Evolutionary conservation across 2,113 vertebrate genomes (phyloP).

Genomic region (Engraulis encrasicolus): DNA sequence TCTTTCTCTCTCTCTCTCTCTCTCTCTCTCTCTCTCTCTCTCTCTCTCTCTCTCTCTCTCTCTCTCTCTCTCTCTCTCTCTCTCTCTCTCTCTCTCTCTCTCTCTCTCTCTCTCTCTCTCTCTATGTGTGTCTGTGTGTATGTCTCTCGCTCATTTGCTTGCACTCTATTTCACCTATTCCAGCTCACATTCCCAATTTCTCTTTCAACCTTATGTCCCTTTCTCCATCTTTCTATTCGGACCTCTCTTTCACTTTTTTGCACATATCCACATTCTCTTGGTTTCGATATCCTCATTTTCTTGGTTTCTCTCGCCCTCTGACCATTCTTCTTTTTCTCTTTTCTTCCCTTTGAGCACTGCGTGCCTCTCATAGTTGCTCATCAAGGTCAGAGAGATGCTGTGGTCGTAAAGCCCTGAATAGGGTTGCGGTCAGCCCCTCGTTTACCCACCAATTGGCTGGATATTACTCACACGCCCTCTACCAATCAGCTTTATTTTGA

Average conservation of each 20-base stretch:
- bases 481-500: constrained; percentile 67
- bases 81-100: no score
- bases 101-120: not conserved
- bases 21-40: not conserved
- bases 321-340: not conserved
- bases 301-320: no score
- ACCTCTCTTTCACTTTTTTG: no score
- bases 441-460: constrained; percentile 54
- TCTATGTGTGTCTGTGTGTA: not conserved
- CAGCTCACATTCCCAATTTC: no score
- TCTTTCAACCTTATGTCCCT: not conserved
- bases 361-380: constrained; percentile 40
- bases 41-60: not conserved
- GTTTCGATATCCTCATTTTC: no score
- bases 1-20: not conserved
- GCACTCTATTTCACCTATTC: no score
- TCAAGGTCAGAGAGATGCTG: constrained; percentile 50
- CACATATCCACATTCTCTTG: no score
- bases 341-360: not conserved
- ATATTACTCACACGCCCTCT: constrained; percentile 38
- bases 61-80: not conserved
- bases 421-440: constrained; percentile 56
- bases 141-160: not conserved
- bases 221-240: no score
- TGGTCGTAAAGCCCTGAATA: constrained; percentile 37